Conservation (phyloP, 2,888 invertebrate species). For the Plebejus melissa region DNA sequence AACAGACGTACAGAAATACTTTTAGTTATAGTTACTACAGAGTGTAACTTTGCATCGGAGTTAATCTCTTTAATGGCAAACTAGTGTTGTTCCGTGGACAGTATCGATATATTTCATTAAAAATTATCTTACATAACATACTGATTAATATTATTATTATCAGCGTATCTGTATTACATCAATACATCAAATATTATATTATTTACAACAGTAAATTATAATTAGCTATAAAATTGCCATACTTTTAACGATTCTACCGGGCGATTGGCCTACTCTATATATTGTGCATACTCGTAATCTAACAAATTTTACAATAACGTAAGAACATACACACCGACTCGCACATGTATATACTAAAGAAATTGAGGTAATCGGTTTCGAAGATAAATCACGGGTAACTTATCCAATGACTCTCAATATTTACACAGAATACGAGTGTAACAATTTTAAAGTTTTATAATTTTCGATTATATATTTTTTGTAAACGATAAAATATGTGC, state of each 20-base stretch:
- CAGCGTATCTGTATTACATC: slow-evolving; percentile 33
- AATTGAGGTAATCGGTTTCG: slow-evolving; percentile 78
- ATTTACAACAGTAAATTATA: slow-evolving; percentile 63
- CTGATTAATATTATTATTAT: slow-evolving; percentile 46
- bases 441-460: slow-evolving; percentile 29
- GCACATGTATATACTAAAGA: slow-evolving; percentile 69
- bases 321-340: slow-evolving; percentile 61
- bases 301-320: slow-evolving; percentile 59
- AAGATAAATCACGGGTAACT: slow-evolving; percentile 71
- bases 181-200: slow-evolving; percentile 40
- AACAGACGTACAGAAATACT: slow-evolving; percentile 22
- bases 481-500: slow-evolving; percentile 31
- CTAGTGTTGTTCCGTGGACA: slow-evolving; percentile 16
- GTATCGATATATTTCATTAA: slow-evolving; percentile 12
- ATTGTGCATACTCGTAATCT: slow-evolving; percentile 59
- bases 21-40: neutral
- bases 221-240: slow-evolving; percentile 53
- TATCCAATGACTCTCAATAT: slow-evolving; percentile 74
- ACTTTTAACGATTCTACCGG: slow-evolving; percentile 46
- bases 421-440: slow-evolving; percentile 54
- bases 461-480: slow-evolving; percentile 27
- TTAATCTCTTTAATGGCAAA: slow-evolving; percentile 20
- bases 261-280: slow-evolving; percentile 44
- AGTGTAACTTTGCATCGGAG: neutral
- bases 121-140: slow-evolving; percentile 42